Percentiles rank a stretch among this genome's conserved stretches.
Evolutionary conservation across 92 coral and sea anemone species (phyloP).

Genomic region (Palythoa caribaeorum): DNA sequence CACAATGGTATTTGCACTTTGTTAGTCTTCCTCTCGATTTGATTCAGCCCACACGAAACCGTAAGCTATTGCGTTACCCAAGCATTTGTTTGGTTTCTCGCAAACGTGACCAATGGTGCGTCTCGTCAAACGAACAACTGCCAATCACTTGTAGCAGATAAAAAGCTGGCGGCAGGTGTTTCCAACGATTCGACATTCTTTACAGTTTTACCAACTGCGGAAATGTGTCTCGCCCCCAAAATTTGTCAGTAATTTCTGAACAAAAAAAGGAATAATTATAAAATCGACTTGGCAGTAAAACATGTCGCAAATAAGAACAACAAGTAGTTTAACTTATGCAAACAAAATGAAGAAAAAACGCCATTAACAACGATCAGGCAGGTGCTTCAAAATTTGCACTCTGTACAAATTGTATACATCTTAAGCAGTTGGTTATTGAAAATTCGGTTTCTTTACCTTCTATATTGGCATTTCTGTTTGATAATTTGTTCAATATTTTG

Average conservation of each 20-base stretch:
- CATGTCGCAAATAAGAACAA: background rate
- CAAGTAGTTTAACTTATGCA: background rate
- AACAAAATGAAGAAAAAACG: background rate
- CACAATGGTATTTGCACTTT: conserved; percentile 33
- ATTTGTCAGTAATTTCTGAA: conserved; percentile 3
- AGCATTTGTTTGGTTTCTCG: conserved; percentile 45
- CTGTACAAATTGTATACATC: background rate
- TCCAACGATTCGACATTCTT: background rate
- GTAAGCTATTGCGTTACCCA: conserved; percentile 42
- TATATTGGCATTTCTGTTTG: conserved; percentile 5
- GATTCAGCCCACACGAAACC: conserved; percentile 30
- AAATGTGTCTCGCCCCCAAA: conserved; percentile 17
- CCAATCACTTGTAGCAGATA: conserved; percentile 28
- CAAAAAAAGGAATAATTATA: background rate
- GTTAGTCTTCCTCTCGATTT: conserved; percentile 29
- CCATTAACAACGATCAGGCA: background rate
- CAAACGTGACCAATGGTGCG: conserved; percentile 54
- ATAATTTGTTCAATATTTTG: conserved; percentile 13
- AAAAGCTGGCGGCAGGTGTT: conserved; percentile 33
- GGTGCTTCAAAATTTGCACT: background rate
- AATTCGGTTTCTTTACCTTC: conserved; percentile 13
- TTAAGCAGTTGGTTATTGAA: conserved; percentile 2
- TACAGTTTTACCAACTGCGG: background rate
- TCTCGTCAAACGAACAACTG: conserved; percentile 41
- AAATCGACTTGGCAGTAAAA: background rate